These are phyloP conservation scores for Mamestra configurata DNA, from an alignment of 1,140 invertebrate genomes.

Conservation along the genomic window DNA sequence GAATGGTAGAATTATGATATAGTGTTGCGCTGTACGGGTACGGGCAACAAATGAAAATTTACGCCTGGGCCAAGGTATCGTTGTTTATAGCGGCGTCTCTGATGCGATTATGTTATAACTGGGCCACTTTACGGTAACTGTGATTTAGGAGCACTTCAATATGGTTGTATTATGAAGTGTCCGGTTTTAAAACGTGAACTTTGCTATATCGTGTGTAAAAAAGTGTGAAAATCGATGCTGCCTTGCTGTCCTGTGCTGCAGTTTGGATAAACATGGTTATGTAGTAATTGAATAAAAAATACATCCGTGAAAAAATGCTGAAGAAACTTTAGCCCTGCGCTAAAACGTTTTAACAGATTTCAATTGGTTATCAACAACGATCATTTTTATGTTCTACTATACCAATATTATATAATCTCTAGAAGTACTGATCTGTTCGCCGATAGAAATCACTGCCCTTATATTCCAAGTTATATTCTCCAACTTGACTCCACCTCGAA, in stretches of 20 bases:
- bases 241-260: neutral
- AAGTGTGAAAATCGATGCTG: neutral
- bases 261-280: too few species aligned
- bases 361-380: too few species aligned
- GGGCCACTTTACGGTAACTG: constrained; percentile 41
- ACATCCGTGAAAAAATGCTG: too few species aligned
- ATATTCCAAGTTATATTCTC: too few species aligned
- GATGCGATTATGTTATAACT: constrained; percentile 50
- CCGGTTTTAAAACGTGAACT: neutral
- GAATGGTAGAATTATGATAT: constrained; percentile 68
- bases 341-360: too few species aligned
- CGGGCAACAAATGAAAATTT: constrained; percentile 65
- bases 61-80: constrained; percentile 62
- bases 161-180: neutral
- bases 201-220: neutral
- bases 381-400: too few species aligned
- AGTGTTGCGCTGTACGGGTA: constrained; percentile 48
- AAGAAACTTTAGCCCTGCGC: too few species aligned
- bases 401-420: too few species aligned
- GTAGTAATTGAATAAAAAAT: too few species aligned
- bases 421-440: too few species aligned
- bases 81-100: constrained; percentile 60
- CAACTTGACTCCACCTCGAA: too few species aligned
- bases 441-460: too few species aligned
- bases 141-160: constrained; percentile 31